Conservation (phyloP, 2,888 invertebrate species). For the Aricia artaxerxes region DNA sequence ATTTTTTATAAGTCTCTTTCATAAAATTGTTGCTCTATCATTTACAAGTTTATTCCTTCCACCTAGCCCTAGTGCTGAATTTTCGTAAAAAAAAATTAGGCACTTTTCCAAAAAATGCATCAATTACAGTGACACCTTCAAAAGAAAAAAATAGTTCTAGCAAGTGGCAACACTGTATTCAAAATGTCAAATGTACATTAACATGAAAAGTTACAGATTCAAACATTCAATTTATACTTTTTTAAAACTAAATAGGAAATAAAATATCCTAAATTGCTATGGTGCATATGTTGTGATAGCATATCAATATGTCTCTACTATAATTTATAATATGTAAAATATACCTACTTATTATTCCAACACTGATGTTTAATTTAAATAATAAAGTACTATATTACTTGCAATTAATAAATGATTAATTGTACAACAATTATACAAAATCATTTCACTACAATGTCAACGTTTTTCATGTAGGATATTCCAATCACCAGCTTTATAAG, state of each 20-base stretch:
- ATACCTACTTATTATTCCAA: neutral
- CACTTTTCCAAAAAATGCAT: neutral
- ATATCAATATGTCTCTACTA: neutral
- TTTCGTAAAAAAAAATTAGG: neutral
- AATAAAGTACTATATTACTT: neutral
- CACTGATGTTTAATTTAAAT: neutral
- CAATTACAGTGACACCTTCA: neutral
- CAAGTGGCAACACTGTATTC: neutral
- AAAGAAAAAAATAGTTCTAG: neutral
- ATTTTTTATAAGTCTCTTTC: neutral
- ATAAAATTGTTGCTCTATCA: neutral
- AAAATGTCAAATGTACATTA: neutral
- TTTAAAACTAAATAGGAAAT: neutral
- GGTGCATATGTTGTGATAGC: conserved; percentile 14
- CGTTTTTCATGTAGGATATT: conserved; percentile 58
- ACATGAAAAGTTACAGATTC: neutral
- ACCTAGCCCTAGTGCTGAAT: neutral
- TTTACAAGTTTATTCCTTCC: neutral
- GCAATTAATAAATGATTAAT: neutral
- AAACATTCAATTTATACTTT: neutral
- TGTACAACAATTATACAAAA: conserved; percentile 23
- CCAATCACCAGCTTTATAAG: neutral
- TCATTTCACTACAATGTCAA: conserved; percentile 25
- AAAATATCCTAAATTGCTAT: conserved; percentile 16
- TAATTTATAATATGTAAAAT: neutral